Base-by-base conservation (phyloP, 2,888 invertebrate genomes). In the Brenthis ino region DNA sequence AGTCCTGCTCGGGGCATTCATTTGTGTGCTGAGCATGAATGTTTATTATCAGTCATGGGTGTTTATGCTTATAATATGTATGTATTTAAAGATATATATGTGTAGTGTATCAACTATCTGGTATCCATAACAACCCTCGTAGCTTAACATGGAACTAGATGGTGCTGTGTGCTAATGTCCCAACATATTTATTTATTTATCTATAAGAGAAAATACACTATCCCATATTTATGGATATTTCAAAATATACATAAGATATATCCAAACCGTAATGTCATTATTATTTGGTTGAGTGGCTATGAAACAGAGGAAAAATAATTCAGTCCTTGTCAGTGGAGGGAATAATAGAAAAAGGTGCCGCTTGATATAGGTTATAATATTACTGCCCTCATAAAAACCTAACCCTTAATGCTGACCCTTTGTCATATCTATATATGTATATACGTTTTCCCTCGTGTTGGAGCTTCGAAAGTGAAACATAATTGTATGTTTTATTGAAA, bases 281-380 rank as follows among this genome's bases (percentile, higher is more conserved):
- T 50, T 51, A 61, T 61, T n/a, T 53, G 20, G 60, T 51, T 20
- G 20, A 48, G 28, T 13, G 53, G 24, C 48, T 56, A 61, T 61
- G 64, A 69, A 67, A 61, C 48, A 47, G 63, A 54, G 54, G 56
- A 56, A 70, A 70, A 70, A 65, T 50, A 72, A 70, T 72, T 67
- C 33, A 43, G 43, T 51, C 69, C 55, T 54, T 57, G 56, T 69
- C 69, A 69, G 50, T 57, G 57, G 61, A 70, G 60, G 56, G 50
- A 65, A 69, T 72, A 67, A 72, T 72, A 67, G 63, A 67, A 72
- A 70, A 69, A 64, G 63, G 50, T 51, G 56, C 47, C 55, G 37
- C 61, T 68, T 68, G 72, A 72, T 64, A 67, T 68, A 70, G 70
- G 70, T 74, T 67, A 51, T 68, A 70, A 61, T 67, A 70, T 69